A percentile compares a stretch with the other conserved stretches of the same genome.
Conservation (phyloP, 2,113 vertebrate genomes). For the Syngnathus typhle region DNA sequence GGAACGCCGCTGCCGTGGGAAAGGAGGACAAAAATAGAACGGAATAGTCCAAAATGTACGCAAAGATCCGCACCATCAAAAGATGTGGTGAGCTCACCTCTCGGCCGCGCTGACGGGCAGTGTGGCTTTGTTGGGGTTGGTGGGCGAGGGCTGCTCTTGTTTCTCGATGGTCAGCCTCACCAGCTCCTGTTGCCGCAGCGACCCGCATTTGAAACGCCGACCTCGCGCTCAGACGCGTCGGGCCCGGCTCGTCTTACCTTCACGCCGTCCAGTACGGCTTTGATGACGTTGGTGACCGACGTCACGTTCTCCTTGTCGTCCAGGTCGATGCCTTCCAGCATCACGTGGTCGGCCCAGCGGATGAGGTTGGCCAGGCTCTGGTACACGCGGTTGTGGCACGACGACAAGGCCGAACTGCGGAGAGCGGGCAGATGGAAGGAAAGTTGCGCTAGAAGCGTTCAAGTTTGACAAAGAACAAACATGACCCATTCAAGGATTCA, state of each 20-base stretch:
- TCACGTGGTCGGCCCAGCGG: conserved; percentile 96
- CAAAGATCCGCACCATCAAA: no score
- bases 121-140: conserved; percentile 83
- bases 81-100: conserved; percentile 67
- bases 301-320: conserved; percentile 93
- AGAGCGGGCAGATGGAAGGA: neutral
- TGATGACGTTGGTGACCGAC: conserved; percentile 88
- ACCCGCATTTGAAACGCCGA: neutral
- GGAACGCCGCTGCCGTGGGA: conserved; percentile 60
- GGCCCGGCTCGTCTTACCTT: conserved; percentile 73
- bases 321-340: conserved; percentile 91
- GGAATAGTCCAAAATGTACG: neutral
- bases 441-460: no score
- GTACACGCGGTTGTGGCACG: conserved; percentile 92
- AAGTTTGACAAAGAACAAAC: no score
- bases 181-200: conserved; percentile 77
- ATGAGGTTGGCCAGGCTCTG: conserved; percentile 97
- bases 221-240: neutral
- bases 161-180: conserved; percentile 95
- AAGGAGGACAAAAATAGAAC: neutral
- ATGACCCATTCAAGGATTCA: no score
- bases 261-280: conserved; percentile 94
- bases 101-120: conserved; percentile 77
- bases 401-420: conserved; percentile 85
- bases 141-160: conserved; percentile 91